phyloP scores from a whole-genome alignment of 2,797 vertebrate genomes.

The Bradypus variegatus region DNA sequence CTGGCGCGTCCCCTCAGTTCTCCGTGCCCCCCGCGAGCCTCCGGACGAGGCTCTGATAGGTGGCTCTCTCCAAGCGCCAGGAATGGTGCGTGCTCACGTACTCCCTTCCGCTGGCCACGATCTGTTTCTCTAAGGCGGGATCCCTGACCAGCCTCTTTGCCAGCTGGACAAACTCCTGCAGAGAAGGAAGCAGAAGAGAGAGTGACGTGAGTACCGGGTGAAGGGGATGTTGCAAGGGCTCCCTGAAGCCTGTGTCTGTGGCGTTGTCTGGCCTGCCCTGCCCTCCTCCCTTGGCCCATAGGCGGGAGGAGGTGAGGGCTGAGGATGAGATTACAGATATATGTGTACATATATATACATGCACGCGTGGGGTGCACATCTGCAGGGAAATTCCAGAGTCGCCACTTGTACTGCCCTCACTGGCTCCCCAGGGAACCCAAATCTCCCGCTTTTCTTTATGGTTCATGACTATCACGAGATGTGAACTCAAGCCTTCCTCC shows the following conservation, averaged over 20 bases:
- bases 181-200: neutral
- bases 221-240: fast-evolving
- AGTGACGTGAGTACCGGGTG: fast-evolving
- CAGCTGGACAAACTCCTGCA: slow-evolving; percentile 88
- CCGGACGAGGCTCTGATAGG: slow-evolving; percentile 81
- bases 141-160: slow-evolving; percentile 83
- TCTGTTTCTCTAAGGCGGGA: slow-evolving; percentile 70
- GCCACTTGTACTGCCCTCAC: too few species aligned
- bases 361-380: too few species aligned
- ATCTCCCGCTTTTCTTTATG: neutral
- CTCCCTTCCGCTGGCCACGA: slow-evolving; percentile 78
- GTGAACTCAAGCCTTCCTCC: too few species aligned
- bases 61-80: slow-evolving; percentile 77
- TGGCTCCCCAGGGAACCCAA: neutral
- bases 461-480: fast-evolving
- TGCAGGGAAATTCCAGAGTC: too few species aligned
- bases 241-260: neutral
- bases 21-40: slow-evolving; percentile 35
- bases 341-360: too few species aligned
- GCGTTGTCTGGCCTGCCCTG: too few species aligned
- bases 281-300: too few species aligned
- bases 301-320: too few species aligned
- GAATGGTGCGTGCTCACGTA: slow-evolving; percentile 80
- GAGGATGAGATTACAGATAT: too few species aligned
- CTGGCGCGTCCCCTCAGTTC: neutral